phyloP scores from a whole-genome alignment of 2,797 vertebrate genomes.

The Menidia menidia region DNA sequence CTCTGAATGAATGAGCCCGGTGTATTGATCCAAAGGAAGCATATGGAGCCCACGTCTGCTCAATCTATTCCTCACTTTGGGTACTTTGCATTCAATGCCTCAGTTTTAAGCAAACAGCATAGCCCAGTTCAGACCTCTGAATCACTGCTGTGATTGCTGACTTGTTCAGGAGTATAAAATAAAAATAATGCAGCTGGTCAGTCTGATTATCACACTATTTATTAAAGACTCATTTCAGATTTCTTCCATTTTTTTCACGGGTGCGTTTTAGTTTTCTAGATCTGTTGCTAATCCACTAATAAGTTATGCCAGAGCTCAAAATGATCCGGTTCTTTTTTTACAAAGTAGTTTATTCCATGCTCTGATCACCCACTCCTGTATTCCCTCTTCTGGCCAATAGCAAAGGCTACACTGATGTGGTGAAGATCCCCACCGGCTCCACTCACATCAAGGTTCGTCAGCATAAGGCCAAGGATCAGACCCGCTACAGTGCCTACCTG shows the following conservation, averaged over 20 bases:
- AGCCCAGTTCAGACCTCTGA: conserved; percentile 3
- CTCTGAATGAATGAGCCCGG: too few relatives aligned
- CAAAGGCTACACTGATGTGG: conserved; percentile 97
- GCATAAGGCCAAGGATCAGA: conserved; percentile 94
- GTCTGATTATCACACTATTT: conserved; percentile 6
- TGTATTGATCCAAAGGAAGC: too few relatives aligned
- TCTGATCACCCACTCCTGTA: conserved; percentile 4
- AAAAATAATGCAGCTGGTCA: neutral
- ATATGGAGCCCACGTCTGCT: too few relatives aligned
- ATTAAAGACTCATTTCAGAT: neutral
- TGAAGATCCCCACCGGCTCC: conserved; percentile 93
- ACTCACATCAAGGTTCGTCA: conserved; percentile 97
- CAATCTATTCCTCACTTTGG: too few relatives aligned
- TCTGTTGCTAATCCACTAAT: neutral
- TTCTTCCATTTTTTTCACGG: neutral
- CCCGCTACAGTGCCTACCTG: conserved; percentile 93
- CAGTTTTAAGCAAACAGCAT: too few relatives aligned
- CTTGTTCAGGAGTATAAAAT: neutral
- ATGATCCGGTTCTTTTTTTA: too few relatives aligned
- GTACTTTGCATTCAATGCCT: too few relatives aligned
- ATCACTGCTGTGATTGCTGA: neutral
- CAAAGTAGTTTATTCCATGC: too few relatives aligned
- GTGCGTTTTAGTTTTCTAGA: neutral
- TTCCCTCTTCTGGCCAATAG: conserved; percentile 68
- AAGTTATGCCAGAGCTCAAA: neutral